Conservation (phyloP, 2,113 vertebrate species). For the Phylloscopus whistleri region DNA sequence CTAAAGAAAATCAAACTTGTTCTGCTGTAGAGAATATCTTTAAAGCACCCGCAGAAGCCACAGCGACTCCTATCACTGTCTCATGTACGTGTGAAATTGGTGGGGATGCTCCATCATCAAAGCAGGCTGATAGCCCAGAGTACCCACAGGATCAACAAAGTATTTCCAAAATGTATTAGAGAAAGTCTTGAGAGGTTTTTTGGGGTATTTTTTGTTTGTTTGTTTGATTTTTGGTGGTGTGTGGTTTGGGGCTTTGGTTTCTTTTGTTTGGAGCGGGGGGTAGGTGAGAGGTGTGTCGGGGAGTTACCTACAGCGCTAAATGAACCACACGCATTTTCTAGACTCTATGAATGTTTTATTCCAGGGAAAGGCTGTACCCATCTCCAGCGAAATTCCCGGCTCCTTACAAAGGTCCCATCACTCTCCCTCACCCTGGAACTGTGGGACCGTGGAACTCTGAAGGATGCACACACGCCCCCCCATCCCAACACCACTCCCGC, state of each 20-base stretch:
- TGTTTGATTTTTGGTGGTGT: too few species aligned
- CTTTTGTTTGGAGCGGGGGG: accelerated
- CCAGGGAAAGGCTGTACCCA: neutral
- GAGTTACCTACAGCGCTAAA: accelerated
- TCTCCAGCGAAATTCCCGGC: too few species aligned
- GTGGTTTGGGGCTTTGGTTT: neutral
- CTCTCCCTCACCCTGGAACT: neutral
- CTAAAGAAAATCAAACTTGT: slow-evolving; percentile 69
- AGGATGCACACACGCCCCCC: accelerated
- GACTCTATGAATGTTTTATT: neutral
- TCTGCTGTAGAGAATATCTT: neutral
- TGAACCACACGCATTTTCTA: neutral
- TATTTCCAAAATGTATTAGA: accelerated
- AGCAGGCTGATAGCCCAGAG: accelerated
- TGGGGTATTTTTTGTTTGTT: too few species aligned
- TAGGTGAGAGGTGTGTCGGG: neutral
- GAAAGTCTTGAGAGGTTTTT: accelerated
- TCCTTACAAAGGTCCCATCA: neutral
- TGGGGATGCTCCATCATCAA: neutral
- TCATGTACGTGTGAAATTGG: accelerated
- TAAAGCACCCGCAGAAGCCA: neutral
- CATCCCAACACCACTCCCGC: accelerated
- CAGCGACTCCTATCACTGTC: neutral
- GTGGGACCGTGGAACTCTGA: accelerated
- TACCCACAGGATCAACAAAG: accelerated